Evolutionary conservation across 2,113 vertebrate genomes (phyloP), one percentile per base, ranked within the genome.

Genomic region (Etheostoma cragini): DNA sequence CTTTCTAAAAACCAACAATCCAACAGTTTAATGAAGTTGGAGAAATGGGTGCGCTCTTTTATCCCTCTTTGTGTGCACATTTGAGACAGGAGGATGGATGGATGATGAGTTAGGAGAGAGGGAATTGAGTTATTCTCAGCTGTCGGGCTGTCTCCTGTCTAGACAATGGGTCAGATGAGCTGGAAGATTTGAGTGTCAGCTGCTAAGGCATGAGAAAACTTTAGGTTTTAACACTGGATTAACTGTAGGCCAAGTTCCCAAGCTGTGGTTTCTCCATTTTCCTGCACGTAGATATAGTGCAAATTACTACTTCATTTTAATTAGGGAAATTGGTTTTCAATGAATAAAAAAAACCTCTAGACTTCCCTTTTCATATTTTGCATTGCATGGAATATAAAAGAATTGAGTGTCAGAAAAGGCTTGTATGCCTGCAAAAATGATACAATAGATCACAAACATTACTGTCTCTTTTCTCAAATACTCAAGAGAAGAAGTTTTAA

Each of bases 111-210:
- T 88, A 45, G 64, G 64, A 80, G 72, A 76, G 63, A 63, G 22
- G 42, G 72, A 76, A 72, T 74, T 49, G 72, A 81, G 77, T 76
- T 88, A 84, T 84, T 88, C 69, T 86, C 57, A 70, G 78, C 71
- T 46, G 22, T 82, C 66, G 47, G 54, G 62, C 76, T 84, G 80
- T 79, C 86, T 91, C 30, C 67, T 63, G 78, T 88, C 76, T 87
- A 89, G 72, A 90, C 85, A 75, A 68, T 24, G 61, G 72, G 84
- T 88, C 88, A 81, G 80, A 81, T 81, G 73, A 88, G 79, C 86
- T 82, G 71, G 35, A 57, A 85, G 81, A 87, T 82, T 82, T 88
- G 73, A 86, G 53, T 83, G 42, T 87, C 80, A 73, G 69, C 73
- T 86, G 69, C 54, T 72, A 60, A 88, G 66, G 73, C 74, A 22